Conservation (phyloP, 2,888 invertebrate species). For the Yponomeuta plumbellus region DNA sequence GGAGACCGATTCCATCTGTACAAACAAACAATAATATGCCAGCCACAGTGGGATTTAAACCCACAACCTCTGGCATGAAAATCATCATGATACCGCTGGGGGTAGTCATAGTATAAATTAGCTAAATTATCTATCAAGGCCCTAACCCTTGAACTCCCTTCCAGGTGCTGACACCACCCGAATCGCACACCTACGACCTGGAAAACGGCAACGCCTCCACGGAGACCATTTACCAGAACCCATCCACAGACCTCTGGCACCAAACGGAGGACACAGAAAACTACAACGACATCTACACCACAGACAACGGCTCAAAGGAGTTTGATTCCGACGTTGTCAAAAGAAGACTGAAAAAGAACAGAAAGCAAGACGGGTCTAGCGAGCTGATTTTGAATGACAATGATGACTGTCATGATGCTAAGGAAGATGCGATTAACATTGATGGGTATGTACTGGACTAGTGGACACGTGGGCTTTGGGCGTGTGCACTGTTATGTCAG, state of each 20-base stretch:
- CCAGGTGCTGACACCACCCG: conserved; percentile 62
- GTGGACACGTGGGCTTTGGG: no score
- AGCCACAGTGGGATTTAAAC: no score
- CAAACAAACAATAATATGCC: no score
- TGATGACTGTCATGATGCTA: conserved; percentile 26
- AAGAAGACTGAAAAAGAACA: conserved; percentile 14
- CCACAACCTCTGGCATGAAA: no score
- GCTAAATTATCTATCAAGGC: no score
- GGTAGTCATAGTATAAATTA: no score
- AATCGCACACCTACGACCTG: conserved; percentile 39
- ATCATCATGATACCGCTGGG: no score
- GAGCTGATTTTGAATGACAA: conserved; percentile 20
- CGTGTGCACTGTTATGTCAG: no score
- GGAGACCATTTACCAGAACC: conserved; percentile 50
- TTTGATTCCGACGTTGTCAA: conserved; percentile 12
- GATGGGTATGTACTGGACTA: not conserved
- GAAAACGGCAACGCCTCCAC: conserved; percentile 61
- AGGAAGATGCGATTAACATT: not conserved
- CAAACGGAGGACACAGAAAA: conserved; percentile 24
- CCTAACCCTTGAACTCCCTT: not conserved
- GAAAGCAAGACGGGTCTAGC: conserved; percentile 14
- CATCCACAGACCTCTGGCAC: conserved; percentile 38
- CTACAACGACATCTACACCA: not conserved
- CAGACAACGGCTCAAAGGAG: not conserved
- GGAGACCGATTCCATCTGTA: no score